Percentiles rank a stretch among this genome's conserved stretches.
These are phyloP conservation scores for Eufriesea mexicana DNA, from an alignment of 1,140 invertebrate species.

Conservation along the genomic window DNA sequence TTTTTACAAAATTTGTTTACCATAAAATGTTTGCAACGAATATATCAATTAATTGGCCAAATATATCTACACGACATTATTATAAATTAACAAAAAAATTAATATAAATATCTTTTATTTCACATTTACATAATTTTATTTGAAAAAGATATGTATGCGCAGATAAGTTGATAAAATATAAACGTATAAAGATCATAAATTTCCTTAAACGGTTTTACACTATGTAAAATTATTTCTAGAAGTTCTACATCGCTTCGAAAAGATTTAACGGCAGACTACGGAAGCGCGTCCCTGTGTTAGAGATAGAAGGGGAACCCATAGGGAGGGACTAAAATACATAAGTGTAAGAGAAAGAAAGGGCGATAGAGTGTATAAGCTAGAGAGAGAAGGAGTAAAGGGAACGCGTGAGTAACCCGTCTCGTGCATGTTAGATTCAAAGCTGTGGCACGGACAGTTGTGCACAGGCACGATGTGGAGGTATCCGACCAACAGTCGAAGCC, in stretches of 20 bases:
- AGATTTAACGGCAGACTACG: background rate
- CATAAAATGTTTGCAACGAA: background rate
- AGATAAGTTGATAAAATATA: slow-evolving; percentile 33
- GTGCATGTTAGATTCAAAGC: slow-evolving; percentile 44
- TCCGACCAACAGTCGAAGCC: slow-evolving; percentile 57
- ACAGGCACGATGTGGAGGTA: slow-evolving; percentile 45
- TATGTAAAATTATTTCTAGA: background rate
- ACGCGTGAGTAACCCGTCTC: slow-evolving; percentile 47
- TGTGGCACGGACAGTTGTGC: slow-evolving; percentile 44
- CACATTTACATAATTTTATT: slow-evolving; percentile 54
- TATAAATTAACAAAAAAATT: background rate
- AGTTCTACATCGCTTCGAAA: background rate
- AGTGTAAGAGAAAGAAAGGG: slow-evolving; percentile 1
- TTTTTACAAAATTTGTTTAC: background rate
- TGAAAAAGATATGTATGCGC: background rate
- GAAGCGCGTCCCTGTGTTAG: slow-evolving; percentile 20
- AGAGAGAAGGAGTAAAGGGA: background rate
- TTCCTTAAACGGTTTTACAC: background rate
- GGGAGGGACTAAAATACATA: slow-evolving; percentile 5
- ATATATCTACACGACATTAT: background rate
- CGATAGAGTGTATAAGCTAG: background rate
- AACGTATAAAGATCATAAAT: too few species aligned
- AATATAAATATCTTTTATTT: background rate
- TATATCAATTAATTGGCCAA: background rate
- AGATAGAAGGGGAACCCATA: background rate